Evolutionary conservation across 2,797 vertebrate genomes (phyloP).

Genomic region (Melanotaenia parkinsoni): DNA sequence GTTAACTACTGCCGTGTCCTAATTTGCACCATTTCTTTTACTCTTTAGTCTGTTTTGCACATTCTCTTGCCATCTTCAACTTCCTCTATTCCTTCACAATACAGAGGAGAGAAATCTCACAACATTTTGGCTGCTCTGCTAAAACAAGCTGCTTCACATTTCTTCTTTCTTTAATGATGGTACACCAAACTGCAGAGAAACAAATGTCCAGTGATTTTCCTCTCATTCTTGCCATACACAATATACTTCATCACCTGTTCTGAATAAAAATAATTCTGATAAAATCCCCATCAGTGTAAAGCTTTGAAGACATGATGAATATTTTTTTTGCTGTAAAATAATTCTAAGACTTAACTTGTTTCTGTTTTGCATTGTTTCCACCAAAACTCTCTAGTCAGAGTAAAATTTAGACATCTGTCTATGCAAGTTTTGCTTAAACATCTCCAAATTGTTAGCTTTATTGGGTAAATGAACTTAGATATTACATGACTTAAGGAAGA

Average conservation of each 20-base stretch:
- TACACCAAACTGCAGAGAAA: constrained; percentile 28
- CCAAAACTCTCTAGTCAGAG: constrained; percentile 32
- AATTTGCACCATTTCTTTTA: constrained; percentile 29
- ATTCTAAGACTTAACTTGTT: constrained; percentile 3
- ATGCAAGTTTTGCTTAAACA: constrained; percentile 30
- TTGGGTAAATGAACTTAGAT: constrained; percentile 23
- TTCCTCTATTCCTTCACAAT: constrained; percentile 52
- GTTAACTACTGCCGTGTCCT: constrained; percentile 6
- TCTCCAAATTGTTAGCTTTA: constrained; percentile 26
- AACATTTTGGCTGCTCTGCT: constrained; percentile 36
- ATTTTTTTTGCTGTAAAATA: constrained; percentile 15
- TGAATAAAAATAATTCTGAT: constrained; percentile 31
- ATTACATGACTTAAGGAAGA: constrained; percentile 21
- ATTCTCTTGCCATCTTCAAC: constrained; percentile 69
- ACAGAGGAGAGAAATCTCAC: constrained; percentile 42
- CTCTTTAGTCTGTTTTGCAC: constrained; percentile 77
- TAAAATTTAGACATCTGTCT: constrained; percentile 24
- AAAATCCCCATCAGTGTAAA: constrained; percentile 27
- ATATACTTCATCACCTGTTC: constrained; percentile 39
- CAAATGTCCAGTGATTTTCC: constrained; percentile 35
- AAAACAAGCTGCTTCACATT: constrained; percentile 26
- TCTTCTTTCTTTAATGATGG: constrained; percentile 5
- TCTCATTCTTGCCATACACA: constrained; percentile 31
- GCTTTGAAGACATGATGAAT: constrained; percentile 32
- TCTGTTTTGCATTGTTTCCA: constrained; percentile 42